Evolutionary conservation across 2,113 vertebrate species (phyloP).

Genomic region (Brachionichthys hirsutus): DNA sequence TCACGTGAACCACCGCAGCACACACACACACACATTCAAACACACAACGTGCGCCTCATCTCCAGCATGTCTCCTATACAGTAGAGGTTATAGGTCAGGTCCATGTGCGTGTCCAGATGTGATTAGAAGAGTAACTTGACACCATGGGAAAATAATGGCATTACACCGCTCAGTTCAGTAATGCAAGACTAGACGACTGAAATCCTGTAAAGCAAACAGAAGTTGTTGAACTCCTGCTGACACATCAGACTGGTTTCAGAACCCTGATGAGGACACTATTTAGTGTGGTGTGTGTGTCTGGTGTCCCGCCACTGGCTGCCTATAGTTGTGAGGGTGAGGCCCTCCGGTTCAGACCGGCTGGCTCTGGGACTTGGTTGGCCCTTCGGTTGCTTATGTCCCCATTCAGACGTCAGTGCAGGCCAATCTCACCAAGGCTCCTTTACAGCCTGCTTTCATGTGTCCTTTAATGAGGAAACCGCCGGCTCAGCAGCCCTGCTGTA

Average conservation of each 20-base stretch:
- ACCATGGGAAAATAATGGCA: background rate
- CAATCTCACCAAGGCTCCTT: slow-evolving; percentile 72
- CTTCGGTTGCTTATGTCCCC: slow-evolving; percentile 46
- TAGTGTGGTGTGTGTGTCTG: slow-evolving; percentile 56
- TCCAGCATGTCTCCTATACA: no score
- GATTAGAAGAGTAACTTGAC: background rate
- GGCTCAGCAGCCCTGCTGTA: slow-evolving; percentile 76
- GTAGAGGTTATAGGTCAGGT: no score
- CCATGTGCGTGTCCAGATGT: background rate
- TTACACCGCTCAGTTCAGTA: background rate
- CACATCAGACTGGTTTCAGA: slow-evolving; percentile 42
- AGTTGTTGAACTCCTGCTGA: slow-evolving; percentile 54
- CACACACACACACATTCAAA: no score
- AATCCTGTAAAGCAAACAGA: slow-evolving; percentile 19
- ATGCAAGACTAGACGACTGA: background rate
- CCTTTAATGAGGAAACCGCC: slow-evolving; percentile 81
- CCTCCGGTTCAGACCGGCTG: slow-evolving; percentile 59
- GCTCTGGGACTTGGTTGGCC: slow-evolving; percentile 43
- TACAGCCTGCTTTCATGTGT: slow-evolving; percentile 79
- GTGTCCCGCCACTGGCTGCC: slow-evolving; percentile 61
- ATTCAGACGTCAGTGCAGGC: slow-evolving; percentile 78
- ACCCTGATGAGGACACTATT: slow-evolving; percentile 41
- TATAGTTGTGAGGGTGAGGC: slow-evolving; percentile 65
- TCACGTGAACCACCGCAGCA: no score
- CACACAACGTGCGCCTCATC: no score